Evolutionary conservation across 2,113 vertebrate species (phyloP).

Genomic region (Vidua macroura): DNA sequence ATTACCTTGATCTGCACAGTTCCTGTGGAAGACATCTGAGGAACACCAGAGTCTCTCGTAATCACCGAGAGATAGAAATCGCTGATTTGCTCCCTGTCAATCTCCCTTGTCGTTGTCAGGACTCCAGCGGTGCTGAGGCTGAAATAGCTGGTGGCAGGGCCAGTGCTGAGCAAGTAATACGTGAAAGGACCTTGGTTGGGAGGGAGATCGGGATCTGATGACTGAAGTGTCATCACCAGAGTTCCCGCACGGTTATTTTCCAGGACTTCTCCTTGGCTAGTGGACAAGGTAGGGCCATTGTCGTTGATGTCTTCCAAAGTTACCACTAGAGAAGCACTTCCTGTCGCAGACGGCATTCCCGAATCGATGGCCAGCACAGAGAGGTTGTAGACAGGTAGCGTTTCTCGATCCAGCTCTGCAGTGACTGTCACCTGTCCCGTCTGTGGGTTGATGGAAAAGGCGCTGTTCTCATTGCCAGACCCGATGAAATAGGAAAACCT

Average conservation of each 20-base stretch:
- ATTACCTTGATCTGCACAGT: slow-evolving; percentile 87
- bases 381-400: slow-evolving; percentile 86
- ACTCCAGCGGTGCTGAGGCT: slow-evolving; percentile 85
- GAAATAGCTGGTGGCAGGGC: slow-evolving; percentile 88
- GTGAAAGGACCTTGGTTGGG: slow-evolving; percentile 95
- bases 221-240: slow-evolving; percentile 82
- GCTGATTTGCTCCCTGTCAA: slow-evolving; percentile 92
- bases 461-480: slow-evolving; percentile 80
- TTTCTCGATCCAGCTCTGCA: slow-evolving; percentile 89
- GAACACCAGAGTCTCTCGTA: slow-evolving; percentile 89
- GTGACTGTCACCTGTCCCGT: slow-evolving; percentile 93
- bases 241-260: slow-evolving; percentile 90
- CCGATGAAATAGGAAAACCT: slow-evolving; percentile 92
- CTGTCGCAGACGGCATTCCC: slow-evolving; percentile 87
- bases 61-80: slow-evolving; percentile 90
- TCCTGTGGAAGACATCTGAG: slow-evolving; percentile 96
- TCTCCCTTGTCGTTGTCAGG: slow-evolving; percentile 88
- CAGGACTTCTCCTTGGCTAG: slow-evolving; percentile 84
- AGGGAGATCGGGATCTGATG: slow-evolving; percentile 88
- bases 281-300: slow-evolving; percentile 87
- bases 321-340: slow-evolving; percentile 86
- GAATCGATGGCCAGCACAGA: slow-evolving; percentile 90
- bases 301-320: slow-evolving; percentile 96
- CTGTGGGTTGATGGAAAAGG: slow-evolving; percentile 92
- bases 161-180: slow-evolving; percentile 85